These are phyloP conservation scores for Charaxes varanes DNA, from an alignment of 1,140 invertebrate genomes.

Conservation along the genomic window DNA sequence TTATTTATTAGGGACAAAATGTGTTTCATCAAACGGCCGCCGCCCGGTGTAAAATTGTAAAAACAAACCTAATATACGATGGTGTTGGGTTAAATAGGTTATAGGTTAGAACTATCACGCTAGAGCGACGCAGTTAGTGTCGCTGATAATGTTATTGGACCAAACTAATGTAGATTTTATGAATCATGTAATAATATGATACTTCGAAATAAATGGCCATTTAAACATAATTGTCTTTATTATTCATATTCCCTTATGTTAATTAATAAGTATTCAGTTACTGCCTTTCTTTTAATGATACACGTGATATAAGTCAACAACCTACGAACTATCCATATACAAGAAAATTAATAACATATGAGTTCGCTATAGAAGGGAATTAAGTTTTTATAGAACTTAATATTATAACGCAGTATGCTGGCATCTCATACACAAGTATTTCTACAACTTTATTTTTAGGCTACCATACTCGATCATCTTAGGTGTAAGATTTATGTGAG, in stretches of 20 bases:
- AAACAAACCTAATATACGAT: constrained; percentile 26
- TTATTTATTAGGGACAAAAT: constrained; percentile 69
- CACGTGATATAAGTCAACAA: no score
- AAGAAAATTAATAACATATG: no score
- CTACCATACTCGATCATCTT: no score
- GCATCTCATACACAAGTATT: no score
- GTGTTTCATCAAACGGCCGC: constrained; percentile 31
- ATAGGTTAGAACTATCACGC: constrained; percentile 27
- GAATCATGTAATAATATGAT: constrained; percentile 39
- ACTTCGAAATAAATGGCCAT: constrained; percentile 55
- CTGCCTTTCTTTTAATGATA: no score
- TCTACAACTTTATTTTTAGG: no score
- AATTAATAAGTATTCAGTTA: no score
- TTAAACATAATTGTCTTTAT: constrained; percentile 18
- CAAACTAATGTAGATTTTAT: constrained; percentile 66
- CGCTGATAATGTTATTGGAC: constrained; percentile 45
- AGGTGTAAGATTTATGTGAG: no score
- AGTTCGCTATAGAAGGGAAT: no score
- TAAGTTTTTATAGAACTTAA: no score
- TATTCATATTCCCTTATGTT: constrained; percentile 7
- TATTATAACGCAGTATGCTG: no score
- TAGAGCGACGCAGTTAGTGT: constrained; percentile 53
- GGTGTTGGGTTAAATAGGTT: constrained; percentile 45
- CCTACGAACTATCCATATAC: no score
- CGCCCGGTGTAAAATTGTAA: constrained; percentile 45